Conservation (phyloP, 2,888 invertebrate species). For the Drosophila hamatofila region DNA sequence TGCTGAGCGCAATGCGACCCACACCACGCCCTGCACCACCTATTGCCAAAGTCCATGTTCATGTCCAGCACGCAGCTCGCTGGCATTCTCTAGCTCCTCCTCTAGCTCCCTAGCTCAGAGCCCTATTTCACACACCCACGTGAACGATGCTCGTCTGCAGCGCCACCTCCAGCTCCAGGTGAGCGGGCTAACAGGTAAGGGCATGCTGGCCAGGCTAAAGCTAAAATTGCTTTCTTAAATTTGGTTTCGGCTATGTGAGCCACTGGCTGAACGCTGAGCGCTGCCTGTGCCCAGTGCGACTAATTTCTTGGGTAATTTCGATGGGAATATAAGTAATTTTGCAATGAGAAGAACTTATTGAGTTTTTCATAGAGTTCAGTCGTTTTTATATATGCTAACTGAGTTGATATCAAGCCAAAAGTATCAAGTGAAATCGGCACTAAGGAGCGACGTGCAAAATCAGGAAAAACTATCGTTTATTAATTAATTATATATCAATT, state of each 20-base stretch:
- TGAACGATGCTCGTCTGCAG: conserved; percentile 25
- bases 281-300: conserved; percentile 5
- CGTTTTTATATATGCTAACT: too few relatives aligned
- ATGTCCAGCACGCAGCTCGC: conserved; percentile 41
- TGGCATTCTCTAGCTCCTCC: neutral
- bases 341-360: neutral
- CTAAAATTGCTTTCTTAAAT: conserved; percentile 62
- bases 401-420: too few relatives aligned
- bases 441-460: too few relatives aligned
- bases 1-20: conserved; percentile 50
- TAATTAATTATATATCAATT: too few relatives aligned
- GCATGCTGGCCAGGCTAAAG: conserved; percentile 2
- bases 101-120: conserved; percentile 27
- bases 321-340: conserved; percentile 20
- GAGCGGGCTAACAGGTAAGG: neutral
- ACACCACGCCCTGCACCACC: conserved; percentile 9
- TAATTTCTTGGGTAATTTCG: conserved; percentile 23
- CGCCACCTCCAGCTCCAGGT: conserved; percentile 36
- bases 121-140: conserved; percentile 79
- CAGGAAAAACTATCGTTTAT: too few relatives aligned
- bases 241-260: conserved; percentile 28
- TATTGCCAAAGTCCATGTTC: conserved; percentile 14
- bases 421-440: neutral
- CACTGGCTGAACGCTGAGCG: conserved; percentile 1
- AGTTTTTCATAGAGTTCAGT: neutral